Evolutionary conservation across 1,140 invertebrate genomes (phyloP), one percentile per base, ranked within the genome.

Genomic region (Rhagoletis zephyria): DNA sequence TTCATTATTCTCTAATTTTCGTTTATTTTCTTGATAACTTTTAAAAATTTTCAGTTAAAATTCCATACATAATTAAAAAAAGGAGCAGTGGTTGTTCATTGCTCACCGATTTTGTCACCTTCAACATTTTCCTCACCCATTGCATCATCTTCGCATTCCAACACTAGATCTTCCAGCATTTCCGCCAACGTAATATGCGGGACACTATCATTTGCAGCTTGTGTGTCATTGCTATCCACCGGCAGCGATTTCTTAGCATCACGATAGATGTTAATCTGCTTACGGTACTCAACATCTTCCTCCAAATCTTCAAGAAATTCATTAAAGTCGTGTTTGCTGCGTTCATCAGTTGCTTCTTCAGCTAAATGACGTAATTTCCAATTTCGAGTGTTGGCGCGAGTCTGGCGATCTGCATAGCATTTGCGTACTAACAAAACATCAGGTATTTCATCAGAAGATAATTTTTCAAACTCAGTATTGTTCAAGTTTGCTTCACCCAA

Each of bases 271-370:
- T 99, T 99, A 61, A 99, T 95, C 92, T 98, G 97, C 90, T 97
- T 96, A 88, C 99, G 95, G 87, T 98, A 94, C 56, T 95, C 95
- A 40, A 95, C 95, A 94, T 99, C 98, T 94, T 99, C 98, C 93
- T 99, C 99, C 85, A 99, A 93, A 92, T 99, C 99, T 90, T 99
- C 97, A 92, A 99, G 94, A 94, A 99, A 99, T 89, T 99, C 98
- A 90, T 97, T 96, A 92, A 97, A 99, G 90, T 99, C 98, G 89
- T 90, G 87, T 88, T 96, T 95, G 88, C 95, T 96, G 85, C 94
- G 94, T 64, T 95, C 93, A 67, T 95, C 95, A 1, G 95, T 95
- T 14, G 95, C 95, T 89, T 96, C 96, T 85, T 95, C 95, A 59
- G 95, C 94, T 92, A 97, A 94, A 93, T 98, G 97, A 91, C 97